Evolutionary conservation across 30 jellyfish, hydroid and myxozoan species (phyloP).

Genomic region (Chironex yamaguchii): DNA sequence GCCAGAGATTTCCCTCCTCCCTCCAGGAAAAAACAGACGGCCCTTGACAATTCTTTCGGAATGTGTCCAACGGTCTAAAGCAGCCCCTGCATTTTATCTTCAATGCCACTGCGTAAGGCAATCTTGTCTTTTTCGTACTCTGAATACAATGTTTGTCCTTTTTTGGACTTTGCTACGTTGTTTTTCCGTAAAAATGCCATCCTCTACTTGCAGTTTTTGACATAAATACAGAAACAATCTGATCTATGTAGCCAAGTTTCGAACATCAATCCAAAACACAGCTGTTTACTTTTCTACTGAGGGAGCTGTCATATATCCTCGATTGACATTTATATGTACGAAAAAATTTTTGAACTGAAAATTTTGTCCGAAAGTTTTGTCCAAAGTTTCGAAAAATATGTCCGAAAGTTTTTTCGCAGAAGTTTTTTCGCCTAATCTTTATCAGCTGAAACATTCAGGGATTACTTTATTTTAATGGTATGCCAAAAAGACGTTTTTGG

Average conservation of each 20-base stretch:
- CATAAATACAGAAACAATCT: conserved; percentile 7
- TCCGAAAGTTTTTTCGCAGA: too few relatives aligned
- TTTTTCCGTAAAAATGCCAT: conserved; percentile 33
- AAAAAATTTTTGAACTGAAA: too few relatives aligned
- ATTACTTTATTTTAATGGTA: too few relatives aligned
- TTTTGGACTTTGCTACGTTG: conserved; percentile 33
- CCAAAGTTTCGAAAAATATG: too few relatives aligned
- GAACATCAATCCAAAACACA: too few relatives aligned
- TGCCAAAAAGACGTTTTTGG: too few relatives aligned
- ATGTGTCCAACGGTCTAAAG: conserved; percentile 33
- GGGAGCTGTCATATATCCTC: too few relatives aligned
- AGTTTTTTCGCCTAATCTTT: too few relatives aligned
- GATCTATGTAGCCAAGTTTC: conserved; percentile 8
- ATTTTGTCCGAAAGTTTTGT: too few relatives aligned
- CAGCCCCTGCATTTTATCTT: conserved; percentile 24
- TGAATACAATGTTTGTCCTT: conserved; percentile 20
- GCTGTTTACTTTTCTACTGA: too few relatives aligned
- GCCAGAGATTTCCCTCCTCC: conserved; percentile 14
- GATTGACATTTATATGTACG: too few relatives aligned
- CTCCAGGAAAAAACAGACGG: conserved; percentile 22
- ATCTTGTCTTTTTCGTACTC: conserved; percentile 32
- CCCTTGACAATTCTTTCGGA: conserved; percentile 47
- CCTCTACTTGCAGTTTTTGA: conserved; percentile 20
- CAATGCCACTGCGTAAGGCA: conserved; percentile 48
- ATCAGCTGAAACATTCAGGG: too few relatives aligned